Conservation (phyloP, 2,113 vertebrate species). For the Indicator maculatus region DNA sequence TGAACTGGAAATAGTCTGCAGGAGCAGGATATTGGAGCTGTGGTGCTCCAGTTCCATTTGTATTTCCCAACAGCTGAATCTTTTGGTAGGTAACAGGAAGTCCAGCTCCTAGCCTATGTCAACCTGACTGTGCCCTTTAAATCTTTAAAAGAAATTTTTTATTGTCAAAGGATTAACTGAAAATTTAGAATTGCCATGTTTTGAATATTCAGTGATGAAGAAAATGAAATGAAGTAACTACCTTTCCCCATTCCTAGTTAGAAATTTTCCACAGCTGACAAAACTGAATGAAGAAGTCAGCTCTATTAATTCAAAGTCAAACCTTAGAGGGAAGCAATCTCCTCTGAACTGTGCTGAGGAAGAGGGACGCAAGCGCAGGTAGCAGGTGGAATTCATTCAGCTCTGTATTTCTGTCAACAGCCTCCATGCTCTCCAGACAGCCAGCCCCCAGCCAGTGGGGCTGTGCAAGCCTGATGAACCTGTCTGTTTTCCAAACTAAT, state of each 20-base stretch:
- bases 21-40: background rate
- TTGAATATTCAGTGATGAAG: background rate
- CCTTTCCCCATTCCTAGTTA: background rate
- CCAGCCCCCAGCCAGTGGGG: background rate
- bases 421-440: background rate
- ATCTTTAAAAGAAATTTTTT: background rate
- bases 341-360: background rate
- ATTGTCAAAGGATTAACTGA: background rate
- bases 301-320: background rate
- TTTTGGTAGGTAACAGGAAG: background rate
- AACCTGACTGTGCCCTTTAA: background rate
- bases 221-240: background rate
- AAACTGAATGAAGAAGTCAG: background rate
- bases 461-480: background rate
- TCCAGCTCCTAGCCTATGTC: background rate
- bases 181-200: background rate
- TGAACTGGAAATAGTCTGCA: constrained; percentile 42
- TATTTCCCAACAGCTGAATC: background rate
- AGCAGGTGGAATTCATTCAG: background rate
- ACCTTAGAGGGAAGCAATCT: background rate
- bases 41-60: background rate
- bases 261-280: background rate
- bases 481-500: constrained; percentile 38
- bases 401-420: background rate
- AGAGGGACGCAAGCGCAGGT: background rate